These are phyloP conservation scores for Dryobota labecula DNA, from an alignment of 2,888 invertebrate species.

Conservation along the genomic window DNA sequence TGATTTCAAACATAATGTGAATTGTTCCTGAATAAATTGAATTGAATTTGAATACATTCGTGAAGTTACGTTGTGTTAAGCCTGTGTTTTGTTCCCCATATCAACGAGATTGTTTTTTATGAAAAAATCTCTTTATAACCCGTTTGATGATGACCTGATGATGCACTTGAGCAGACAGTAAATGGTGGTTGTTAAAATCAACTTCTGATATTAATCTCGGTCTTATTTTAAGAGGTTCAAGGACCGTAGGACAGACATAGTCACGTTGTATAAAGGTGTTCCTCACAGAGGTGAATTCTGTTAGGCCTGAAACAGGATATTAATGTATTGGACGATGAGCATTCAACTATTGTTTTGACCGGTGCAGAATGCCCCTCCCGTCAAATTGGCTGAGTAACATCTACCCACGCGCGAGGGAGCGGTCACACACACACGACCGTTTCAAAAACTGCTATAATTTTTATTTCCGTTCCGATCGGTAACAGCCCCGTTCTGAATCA, in stretches of 20 bases:
- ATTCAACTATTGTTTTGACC: not conserved
- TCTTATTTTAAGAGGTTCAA: not conserved
- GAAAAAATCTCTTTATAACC: not conserved
- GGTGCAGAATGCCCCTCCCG: constrained; percentile 20
- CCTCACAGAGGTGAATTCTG: not conserved
- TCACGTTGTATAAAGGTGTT: too few species aligned
- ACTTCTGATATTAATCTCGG: not conserved
- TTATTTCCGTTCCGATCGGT: constrained; percentile 76
- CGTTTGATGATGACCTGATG: not conserved
- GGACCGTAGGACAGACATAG: not conserved
- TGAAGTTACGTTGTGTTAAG: too few species aligned
- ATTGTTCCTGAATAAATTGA: too few species aligned
- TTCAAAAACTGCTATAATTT: constrained; percentile 63
- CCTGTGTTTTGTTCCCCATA: not conserved
- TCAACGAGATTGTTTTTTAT: not conserved
- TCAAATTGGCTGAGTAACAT: constrained; percentile 48
- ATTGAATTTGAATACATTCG: too few species aligned
- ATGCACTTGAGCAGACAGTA: too few species aligned
- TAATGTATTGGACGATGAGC: not conserved
- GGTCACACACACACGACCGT: constrained; percentile 49
- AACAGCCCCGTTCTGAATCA: constrained; percentile 83
- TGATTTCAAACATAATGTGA: too few species aligned
- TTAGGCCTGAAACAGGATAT: not conserved
- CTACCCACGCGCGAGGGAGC: constrained; percentile 44
- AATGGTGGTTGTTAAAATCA: not conserved